Evolutionary conservation across 1,140 invertebrate genomes (phyloP), one percentile per base, ranked within the genome.

Genomic region (Penaeus indicus): DNA sequence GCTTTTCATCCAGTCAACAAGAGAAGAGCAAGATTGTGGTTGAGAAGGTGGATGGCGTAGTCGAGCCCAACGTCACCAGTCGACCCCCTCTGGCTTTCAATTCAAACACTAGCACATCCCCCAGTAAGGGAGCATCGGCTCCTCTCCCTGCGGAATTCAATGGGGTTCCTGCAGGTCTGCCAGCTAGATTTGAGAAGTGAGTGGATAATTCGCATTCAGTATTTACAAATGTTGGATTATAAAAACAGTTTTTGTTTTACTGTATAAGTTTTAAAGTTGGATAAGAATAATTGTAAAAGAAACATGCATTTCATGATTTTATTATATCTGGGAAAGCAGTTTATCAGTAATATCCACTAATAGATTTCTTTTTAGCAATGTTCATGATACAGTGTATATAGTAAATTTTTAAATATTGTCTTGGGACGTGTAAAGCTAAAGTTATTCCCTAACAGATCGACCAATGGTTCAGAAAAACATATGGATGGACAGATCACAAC

Each of bases 21-120:
- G 94, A 94, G 42, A 96, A 96, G 92, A 97, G 96, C 91, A 95
- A 95, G 69, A 98, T 98, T 90, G 94, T 96, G 10, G 95, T 97
- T 60, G 97, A 97, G 92, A 95, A 96, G 91, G 94, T 96, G 42
- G 95, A 97, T 90, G 95, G 96, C 90, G 94, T 96, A 38, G 92
- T 91, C 11, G 94, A 94, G 62, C 95, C 95, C 18, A 95, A 95
- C 91, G 94, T 95, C 25, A 47, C 81, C 25, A 72, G 62, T 27
- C 72, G 81, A 16, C 89, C 84, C 61, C 72, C 81, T 42, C 22
- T 86, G 47, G 84, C 77, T 16, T 47, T 38, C 82, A 82, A 82
- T 18, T 89, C 85, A 63, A 79, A 22, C 22, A 27, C 79, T 1
- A 80, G n/a, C 47, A 32, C 22, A 85, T 32, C 90, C 8, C 63